These are phyloP conservation scores for Setophaga petechia DNA, from an alignment of 2,113 vertebrate genomes.

Conservation along the genomic window DNA sequence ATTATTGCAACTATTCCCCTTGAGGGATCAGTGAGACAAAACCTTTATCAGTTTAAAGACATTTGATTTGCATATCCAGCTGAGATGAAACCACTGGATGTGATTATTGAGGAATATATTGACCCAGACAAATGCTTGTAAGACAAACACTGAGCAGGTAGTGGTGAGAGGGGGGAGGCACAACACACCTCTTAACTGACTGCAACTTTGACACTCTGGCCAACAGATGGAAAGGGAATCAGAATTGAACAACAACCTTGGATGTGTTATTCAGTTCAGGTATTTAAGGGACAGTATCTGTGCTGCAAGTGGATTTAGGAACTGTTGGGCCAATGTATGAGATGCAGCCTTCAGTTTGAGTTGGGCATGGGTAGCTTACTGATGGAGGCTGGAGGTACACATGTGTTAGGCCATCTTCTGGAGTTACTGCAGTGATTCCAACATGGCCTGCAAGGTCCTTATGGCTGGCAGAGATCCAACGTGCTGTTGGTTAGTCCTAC, in stretches of 20 bases:
- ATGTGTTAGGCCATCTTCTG: neutral
- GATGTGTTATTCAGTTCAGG: neutral
- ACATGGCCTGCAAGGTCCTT: neutral
- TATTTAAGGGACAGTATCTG: neutral
- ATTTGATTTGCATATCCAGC: neutral
- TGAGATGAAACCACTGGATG: neutral
- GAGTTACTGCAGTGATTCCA: neutral
- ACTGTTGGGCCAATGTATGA: neutral
- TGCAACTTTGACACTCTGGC: neutral
- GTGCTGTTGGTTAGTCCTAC: neutral
- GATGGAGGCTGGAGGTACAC: neutral
- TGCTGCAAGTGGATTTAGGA: neutral
- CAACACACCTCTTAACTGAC: neutral
- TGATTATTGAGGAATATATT: neutral
- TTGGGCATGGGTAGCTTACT: neutral
- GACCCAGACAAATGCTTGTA: neutral
- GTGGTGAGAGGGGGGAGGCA: neutral
- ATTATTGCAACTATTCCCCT: neutral
- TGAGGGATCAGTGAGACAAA: neutral
- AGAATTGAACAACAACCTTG: neutral
- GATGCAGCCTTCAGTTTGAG: neutral
- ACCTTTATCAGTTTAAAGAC: neutral
- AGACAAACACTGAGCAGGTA: neutral
- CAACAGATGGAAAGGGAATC: neutral
- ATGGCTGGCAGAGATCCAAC: rapidly evolving